phyloP scores from a whole-genome alignment of 2,888 invertebrate species.

The Lasiommata megera region DNA sequence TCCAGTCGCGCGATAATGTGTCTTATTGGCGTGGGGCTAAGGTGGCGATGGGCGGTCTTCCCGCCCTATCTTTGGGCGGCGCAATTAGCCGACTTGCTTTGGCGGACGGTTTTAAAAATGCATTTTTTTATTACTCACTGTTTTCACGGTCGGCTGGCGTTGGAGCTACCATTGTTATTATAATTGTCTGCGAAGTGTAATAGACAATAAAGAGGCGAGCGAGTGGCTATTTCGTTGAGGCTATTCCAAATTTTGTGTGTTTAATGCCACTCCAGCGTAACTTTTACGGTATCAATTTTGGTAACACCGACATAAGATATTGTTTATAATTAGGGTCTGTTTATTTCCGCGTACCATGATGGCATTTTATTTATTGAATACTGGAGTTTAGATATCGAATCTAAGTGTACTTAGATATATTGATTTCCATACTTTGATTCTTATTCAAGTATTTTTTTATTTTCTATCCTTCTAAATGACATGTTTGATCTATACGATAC shows the following conservation, averaged over 20 bases:
- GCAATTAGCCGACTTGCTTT: slow-evolving; percentile 63
- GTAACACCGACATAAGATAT: too few relatives aligned
- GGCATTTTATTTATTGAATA: too few relatives aligned
- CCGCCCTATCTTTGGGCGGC: slow-evolving; percentile 67
- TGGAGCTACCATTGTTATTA: slow-evolving; percentile 33
- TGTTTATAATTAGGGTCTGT: too few relatives aligned
- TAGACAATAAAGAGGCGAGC: neutral
- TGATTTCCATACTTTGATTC: too few relatives aligned
- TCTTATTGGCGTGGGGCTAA: slow-evolving; percentile 48
- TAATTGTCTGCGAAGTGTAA: slow-evolving; percentile 18
- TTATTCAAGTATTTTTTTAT: too few relatives aligned
- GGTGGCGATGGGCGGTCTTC: slow-evolving; percentile 55
- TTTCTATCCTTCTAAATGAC: too few relatives aligned
- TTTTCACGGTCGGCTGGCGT: slow-evolving; percentile 50
- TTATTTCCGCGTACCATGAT: too few relatives aligned
- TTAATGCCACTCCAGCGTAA: slow-evolving; percentile 23
- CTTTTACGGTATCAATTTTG: neutral
- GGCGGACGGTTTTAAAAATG: slow-evolving; percentile 60
- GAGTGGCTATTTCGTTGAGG: slow-evolving; percentile 1
- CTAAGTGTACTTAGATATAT: too few relatives aligned
- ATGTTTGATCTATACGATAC: too few relatives aligned
- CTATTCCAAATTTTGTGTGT: slow-evolving; percentile 12
- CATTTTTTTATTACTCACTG: slow-evolving; percentile 53
- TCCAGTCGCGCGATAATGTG: slow-evolving; percentile 55
- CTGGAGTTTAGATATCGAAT: too few relatives aligned